Percentiles rank a stretch among this genome's conserved stretches.
These are phyloP conservation scores for Vireo altiloquus DNA, from an alignment of 2,113 vertebrate species.

Conservation along the genomic window DNA sequence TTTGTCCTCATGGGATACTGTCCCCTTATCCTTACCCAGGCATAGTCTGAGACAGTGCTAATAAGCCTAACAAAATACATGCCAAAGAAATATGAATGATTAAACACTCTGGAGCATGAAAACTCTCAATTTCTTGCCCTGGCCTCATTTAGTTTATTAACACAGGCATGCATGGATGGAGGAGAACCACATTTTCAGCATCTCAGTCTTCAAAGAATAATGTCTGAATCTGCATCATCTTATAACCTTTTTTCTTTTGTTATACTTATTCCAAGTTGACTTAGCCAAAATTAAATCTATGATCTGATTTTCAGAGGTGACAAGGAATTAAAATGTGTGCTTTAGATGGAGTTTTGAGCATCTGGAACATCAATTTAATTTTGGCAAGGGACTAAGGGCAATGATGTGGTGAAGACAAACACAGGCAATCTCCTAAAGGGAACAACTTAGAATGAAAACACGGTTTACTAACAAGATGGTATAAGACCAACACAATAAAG, in stretches of 20 bases:
- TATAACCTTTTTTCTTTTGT: background rate
- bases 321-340: background rate
- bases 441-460: background rate
- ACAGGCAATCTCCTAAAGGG: background rate
- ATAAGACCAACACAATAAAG: background rate
- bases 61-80: background rate
- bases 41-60: background rate
- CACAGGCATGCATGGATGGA: background rate
- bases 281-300: background rate
- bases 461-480: background rate
- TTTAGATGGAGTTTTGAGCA: background rate
- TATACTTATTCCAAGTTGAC: background rate
- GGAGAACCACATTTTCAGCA: background rate
- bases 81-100: background rate
- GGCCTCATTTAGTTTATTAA: background rate
- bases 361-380: background rate
- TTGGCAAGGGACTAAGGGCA: background rate
- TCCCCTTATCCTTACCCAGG: background rate
- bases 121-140: background rate
- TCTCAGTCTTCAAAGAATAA: background rate
- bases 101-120: background rate
- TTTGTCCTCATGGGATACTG: background rate
- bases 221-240: background rate
- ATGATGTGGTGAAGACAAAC: background rate
- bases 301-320: background rate